Base-by-base conservation (phyloP, 2,797 vertebrate genomes). In the Coendou prehensilis region DNA sequence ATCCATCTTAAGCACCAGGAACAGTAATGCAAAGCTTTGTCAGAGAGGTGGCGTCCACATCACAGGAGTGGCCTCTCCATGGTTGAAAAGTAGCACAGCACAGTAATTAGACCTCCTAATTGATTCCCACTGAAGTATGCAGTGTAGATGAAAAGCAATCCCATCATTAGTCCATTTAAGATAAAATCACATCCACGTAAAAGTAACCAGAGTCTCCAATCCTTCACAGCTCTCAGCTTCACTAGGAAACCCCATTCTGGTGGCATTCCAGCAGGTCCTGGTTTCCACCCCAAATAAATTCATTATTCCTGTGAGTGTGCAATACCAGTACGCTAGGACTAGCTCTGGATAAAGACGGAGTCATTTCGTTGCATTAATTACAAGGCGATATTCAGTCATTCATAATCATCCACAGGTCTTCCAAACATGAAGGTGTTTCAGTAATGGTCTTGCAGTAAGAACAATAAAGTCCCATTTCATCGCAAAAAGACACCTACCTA, bases 331-430 rank as follows among this genome's bases (percentile, higher is more conserved):
- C 98, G 99, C 99, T 93, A 99, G 97, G 96, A 99, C 97, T 98
- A 99, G 99, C 99, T 99, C 99, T 56, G 99, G 99, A 94, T 99
- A 99, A 54, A 99, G 99, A 96, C 99, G 99, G 97, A 99, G 99
- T 87, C 99, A 98, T 98, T 99, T 99, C 82, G 99, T 98, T 0
- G 99, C 99, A 96, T 99, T 99, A 56, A 99, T 99, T 37, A 99
- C 98, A 92, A 99, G 98, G 0, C 99, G 99, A 93, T 99, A 98
- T 95, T 99, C 99, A 1, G 99, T 99, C 99, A 9, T 99, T 99
- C 99, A 99, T 99, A 82, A 99, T 98, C 98, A 97, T 92, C 97
- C 99, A 97, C 37, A 99, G 97, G 37, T 99, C 99, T 10, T 97
- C 97, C 95, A 99, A 94, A 98, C 99, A 99, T 6, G 99, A 99